These are phyloP conservation scores for Trichechus manatus DNA, from an alignment of 2,113 vertebrate species.

Conservation along the genomic window DNA sequence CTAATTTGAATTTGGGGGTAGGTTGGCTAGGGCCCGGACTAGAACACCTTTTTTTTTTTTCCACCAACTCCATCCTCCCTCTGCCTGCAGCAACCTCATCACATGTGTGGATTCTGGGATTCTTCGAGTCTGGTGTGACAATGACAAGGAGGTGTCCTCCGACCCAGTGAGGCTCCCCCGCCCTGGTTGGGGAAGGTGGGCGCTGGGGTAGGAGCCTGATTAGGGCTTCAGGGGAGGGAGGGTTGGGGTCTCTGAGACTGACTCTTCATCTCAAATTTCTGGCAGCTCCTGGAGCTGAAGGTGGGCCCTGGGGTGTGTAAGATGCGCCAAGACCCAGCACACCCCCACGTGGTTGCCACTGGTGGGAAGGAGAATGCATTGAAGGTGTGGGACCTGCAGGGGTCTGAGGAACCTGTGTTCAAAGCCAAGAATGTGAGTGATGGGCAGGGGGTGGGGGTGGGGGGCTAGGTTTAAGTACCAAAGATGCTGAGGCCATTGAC, in stretches of 20 bases:
- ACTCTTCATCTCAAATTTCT: background rate
- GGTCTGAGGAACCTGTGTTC: constrained; percentile 88
- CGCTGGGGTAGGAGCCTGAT: background rate
- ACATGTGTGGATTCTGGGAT: constrained; percentile 91
- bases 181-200: background rate
- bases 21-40: background rate
- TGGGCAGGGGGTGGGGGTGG: background rate
- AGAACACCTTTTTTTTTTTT: background rate
- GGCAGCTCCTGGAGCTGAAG: constrained; percentile 83
- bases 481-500: background rate
- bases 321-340: constrained; percentile 89
- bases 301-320: constrained; percentile 87
- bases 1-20: background rate
- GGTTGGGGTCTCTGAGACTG: background rate
- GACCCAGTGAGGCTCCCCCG: constrained; percentile 81
- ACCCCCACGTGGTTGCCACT: constrained; percentile 88
- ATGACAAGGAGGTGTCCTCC: constrained; percentile 77
- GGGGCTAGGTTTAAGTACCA: background rate
- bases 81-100: constrained; percentile 84
- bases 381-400: constrained; percentile 94
- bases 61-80: background rate
- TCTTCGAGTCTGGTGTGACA: constrained; percentile 89
- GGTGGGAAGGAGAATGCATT: constrained; percentile 93
- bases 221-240: background rate
- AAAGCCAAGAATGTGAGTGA: constrained; percentile 92